Percentiles rank a stretch among this genome's conserved stretches.
Evolutionary conservation across 2,888 invertebrate species (phyloP).

Genomic region (Chaetogeoica ovagalla): DNA sequence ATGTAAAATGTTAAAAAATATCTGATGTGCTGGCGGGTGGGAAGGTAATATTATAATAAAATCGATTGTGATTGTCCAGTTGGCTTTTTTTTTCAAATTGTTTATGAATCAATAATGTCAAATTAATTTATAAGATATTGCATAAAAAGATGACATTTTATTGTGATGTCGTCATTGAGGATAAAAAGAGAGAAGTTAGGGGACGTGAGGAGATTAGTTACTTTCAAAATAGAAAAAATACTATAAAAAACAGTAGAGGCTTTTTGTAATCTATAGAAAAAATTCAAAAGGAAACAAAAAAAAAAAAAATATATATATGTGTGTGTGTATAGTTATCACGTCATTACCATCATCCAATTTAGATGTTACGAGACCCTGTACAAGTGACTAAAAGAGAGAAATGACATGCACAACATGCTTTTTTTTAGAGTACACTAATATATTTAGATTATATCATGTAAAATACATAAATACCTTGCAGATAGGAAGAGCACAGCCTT

Average conservation of each 20-base stretch:
- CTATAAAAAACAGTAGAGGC: neutral
- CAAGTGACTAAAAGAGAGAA: slow-evolving; percentile 29
- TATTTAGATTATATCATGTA: too few relatives aligned
- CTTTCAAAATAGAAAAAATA: neutral
- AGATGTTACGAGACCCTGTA: slow-evolving; percentile 43
- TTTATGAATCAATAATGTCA: neutral
- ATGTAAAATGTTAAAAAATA: slow-evolving; percentile 17
- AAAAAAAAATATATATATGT: neutral
- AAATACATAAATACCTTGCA: neutral
- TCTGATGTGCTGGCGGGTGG: neutral
- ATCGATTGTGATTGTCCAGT: slow-evolving; percentile 44
- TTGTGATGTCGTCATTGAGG: too few relatives aligned
- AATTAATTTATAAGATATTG: neutral
- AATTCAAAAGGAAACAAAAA: neutral
- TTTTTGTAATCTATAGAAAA: neutral
- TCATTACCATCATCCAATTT: slow-evolving; percentile 18
- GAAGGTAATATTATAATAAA: slow-evolving; percentile 25
- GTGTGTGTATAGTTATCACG: slow-evolving; percentile 22
- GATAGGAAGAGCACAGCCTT: neutral
- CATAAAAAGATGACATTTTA: too few relatives aligned
- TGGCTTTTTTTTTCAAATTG: slow-evolving; percentile 3
- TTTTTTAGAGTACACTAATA: neutral
- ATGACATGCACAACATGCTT: neutral
- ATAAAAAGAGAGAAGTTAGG: too few relatives aligned
- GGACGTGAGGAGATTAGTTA: too few relatives aligned